A percentile compares a stretch with the other conserved stretches of the same genome.
phyloP scores from a whole-genome alignment of 2,888 invertebrate genomes.

The Atrina japonica region DNA sequence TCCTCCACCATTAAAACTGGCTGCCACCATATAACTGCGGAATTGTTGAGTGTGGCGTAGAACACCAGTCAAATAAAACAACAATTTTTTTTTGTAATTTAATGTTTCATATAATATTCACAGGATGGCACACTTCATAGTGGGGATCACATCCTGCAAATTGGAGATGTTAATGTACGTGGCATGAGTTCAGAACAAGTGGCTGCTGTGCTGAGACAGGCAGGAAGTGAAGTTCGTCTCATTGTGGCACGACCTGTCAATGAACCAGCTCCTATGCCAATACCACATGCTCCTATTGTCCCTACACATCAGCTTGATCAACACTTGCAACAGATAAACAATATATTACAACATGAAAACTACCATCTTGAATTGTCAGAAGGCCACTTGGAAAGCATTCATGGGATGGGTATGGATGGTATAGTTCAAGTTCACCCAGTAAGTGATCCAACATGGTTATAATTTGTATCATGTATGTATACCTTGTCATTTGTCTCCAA shows the following conservation, averaged over 20 bases:
- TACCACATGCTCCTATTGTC: slow-evolving; percentile 90
- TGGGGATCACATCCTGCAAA: slow-evolving; percentile 98
- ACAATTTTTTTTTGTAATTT: too few relatives aligned
- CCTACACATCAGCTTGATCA: slow-evolving; percentile 94
- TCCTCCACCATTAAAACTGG: too few relatives aligned
- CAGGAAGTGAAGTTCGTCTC: slow-evolving; percentile 95
- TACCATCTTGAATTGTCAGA: slow-evolving; percentile 44
- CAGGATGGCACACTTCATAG: slow-evolving; percentile 97
- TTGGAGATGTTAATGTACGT: slow-evolving; percentile 92
- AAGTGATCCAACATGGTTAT: too few relatives aligned
- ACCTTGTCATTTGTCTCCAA: too few relatives aligned
- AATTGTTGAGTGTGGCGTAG: too few relatives aligned
- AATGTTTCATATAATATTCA: too few relatives aligned
- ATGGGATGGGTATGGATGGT: slow-evolving; percentile 18
- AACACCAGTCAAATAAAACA: too few relatives aligned
- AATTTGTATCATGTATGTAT: too few relatives aligned
- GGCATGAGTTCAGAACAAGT: slow-evolving; percentile 98
- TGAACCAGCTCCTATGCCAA: slow-evolving; percentile 66
- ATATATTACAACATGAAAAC: slow-evolving; percentile 47
- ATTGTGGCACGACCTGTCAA: slow-evolving; percentile 90
- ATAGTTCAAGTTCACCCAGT: slow-evolving; percentile 71
- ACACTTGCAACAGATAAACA: slow-evolving; percentile 85
- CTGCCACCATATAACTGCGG: too few relatives aligned
- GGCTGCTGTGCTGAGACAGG: slow-evolving; percentile 95
- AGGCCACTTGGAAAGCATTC: slow-evolving; percentile 39